These are phyloP conservation scores for Bergia sp. DNA, from an alignment of 92 coral and sea anemone genomes.

Conservation along the genomic window DNA sequence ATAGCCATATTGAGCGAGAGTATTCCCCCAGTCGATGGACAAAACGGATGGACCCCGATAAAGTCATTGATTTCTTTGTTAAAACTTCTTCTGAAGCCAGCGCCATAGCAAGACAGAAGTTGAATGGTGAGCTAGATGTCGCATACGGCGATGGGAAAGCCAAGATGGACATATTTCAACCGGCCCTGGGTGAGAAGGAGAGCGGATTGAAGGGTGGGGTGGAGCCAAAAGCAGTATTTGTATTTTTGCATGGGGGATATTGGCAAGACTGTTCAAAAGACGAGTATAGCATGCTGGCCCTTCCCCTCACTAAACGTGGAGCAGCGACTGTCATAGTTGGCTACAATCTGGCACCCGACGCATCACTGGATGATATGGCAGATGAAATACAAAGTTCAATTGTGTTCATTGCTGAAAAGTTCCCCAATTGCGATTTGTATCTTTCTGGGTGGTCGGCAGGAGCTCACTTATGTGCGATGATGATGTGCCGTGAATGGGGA, in stretches of 20 bases:
- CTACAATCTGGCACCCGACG: slow-evolving; percentile 77
- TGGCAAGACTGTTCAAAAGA: slow-evolving; percentile 76
- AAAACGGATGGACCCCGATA: slow-evolving; percentile 48
- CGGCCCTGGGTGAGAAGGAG: not conserved
- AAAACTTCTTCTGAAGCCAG: slow-evolving; percentile 46
- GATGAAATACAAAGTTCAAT: slow-evolving; percentile 60
- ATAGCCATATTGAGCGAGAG: slow-evolving; percentile 6
- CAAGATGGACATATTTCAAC: slow-evolving; percentile 61
- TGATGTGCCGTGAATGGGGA: slow-evolving; percentile 62
- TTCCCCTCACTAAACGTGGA: slow-evolving; percentile 54
- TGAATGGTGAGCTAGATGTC: slow-evolving; percentile 29
- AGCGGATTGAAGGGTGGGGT: not conserved
- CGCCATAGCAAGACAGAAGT: slow-evolving; percentile 18
- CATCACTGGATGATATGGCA: slow-evolving; percentile 63
- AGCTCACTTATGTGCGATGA: slow-evolving; percentile 88
- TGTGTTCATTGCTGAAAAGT: slow-evolving; percentile 51
- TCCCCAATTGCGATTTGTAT: slow-evolving; percentile 67
- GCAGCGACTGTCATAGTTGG: slow-evolving; percentile 59
- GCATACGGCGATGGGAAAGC: slow-evolving; percentile 50
- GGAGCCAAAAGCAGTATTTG: slow-evolving; percentile 49
- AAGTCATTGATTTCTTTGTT: slow-evolving; percentile 25
- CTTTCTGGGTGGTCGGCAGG: slow-evolving; percentile 87
- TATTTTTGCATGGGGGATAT: slow-evolving; percentile 81
- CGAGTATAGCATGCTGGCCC: slow-evolving; percentile 49
- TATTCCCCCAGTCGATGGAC: slow-evolving; percentile 68